Conservation (phyloP, 1,140 invertebrate species). For the Drosophila micromelanica region DNA sequence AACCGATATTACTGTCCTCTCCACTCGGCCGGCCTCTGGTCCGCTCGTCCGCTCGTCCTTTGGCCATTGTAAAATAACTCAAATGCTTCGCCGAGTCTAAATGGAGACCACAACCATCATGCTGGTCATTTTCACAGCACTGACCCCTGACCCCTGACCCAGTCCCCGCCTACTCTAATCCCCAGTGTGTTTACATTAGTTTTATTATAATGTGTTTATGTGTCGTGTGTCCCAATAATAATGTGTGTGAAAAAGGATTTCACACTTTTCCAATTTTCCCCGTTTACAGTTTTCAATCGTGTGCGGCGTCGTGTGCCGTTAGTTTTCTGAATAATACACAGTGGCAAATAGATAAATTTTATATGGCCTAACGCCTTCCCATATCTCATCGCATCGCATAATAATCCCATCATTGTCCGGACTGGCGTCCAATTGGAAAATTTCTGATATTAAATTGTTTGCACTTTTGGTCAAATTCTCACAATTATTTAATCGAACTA, state of each 20-base stretch:
- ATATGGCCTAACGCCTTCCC: constrained; percentile 72
- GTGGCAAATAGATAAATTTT: constrained; percentile 73
- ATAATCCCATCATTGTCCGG: constrained; percentile 45
- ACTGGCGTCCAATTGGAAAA: constrained; percentile 41
- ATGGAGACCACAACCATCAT: constrained; percentile 8
- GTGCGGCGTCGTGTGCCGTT: constrained; percentile 52
- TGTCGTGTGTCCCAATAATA: constrained; percentile 42
- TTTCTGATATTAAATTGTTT: constrained; percentile 24
- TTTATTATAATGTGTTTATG: constrained; percentile 79
- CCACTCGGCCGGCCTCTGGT: background rate
- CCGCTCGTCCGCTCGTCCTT: constrained; percentile 13
- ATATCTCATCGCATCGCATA: constrained; percentile 50
- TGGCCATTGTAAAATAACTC: constrained; percentile 72
- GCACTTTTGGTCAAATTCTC: constrained; percentile 7
- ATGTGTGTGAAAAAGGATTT: constrained; percentile 78
- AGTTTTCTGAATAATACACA: constrained; percentile 44
- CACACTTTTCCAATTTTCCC: constrained; percentile 60
- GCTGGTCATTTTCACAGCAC: constrained; percentile 46
- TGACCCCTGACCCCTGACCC: constrained; percentile 2
- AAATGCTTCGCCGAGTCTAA: constrained; percentile 42
- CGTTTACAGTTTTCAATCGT: constrained; percentile 2
- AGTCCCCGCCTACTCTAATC: constrained; percentile 10
- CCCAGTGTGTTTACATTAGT: constrained; percentile 47
- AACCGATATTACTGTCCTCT: constrained; percentile 78
- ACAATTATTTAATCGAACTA: constrained; percentile 4